Evolutionary conservation across 2,888 invertebrate genomes (phyloP).

Genomic region (Nomada lathburiana): DNA sequence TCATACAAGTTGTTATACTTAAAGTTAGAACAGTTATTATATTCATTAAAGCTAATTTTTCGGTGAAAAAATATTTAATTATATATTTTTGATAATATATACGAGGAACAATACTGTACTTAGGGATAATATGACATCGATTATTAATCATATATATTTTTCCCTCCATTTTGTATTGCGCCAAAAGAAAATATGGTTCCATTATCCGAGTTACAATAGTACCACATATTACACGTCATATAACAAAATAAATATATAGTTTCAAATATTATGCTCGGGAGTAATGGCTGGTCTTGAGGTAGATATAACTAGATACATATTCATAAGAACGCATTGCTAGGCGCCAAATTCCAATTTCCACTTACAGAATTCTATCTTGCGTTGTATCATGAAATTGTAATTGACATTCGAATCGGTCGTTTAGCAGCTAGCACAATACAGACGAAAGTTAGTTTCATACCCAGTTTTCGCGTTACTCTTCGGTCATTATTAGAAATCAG

Average conservation of each 20-base stretch:
- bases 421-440: no score
- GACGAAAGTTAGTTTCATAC: no score
- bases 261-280: constrained; percentile 44
- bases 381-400: constrained; percentile 5
- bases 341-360: constrained; percentile 20
- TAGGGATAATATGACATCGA: constrained; percentile 21
- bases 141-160: constrained; percentile 24
- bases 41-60: background rate
- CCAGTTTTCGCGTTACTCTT: no score
- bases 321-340: constrained; percentile 11
- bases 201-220: constrained; percentile 28
- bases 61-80: constrained; percentile 28
- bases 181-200: constrained; percentile 24
- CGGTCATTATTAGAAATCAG: no score
- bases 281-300: constrained; percentile 49
- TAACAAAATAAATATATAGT: constrained; percentile 58
- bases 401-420: no score
- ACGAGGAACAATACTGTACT: constrained; percentile 10
- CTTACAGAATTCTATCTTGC: constrained; percentile 6
- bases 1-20: constrained; percentile 2
- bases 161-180: constrained; percentile 18
- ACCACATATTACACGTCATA: constrained; percentile 13
- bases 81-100: constrained; percentile 5
- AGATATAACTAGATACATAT: constrained; percentile 48
- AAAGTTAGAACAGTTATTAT: constrained; percentile 1